Conservation (phyloP, 1,140 invertebrate genomes). For the Akabosia matsudoensis region DNA sequence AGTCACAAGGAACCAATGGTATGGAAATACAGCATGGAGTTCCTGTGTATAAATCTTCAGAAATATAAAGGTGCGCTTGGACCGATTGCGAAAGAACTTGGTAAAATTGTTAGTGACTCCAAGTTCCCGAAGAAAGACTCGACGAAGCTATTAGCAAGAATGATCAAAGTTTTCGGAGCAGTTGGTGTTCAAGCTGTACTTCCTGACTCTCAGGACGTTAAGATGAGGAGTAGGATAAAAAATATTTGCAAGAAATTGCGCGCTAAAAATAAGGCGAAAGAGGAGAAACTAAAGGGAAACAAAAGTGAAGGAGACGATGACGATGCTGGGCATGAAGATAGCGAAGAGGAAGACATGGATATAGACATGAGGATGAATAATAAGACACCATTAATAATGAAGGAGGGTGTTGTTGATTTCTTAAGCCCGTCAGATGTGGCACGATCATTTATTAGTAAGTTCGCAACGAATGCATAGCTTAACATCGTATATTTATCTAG, state of each 20-base stretch:
- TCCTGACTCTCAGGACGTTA: conserved; percentile 35
- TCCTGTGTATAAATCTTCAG: conserved; percentile 39
- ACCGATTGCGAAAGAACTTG: conserved; percentile 32
- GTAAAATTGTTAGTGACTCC: background rate
- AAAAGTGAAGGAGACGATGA: conserved; percentile 21
- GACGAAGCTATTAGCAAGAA: conserved; percentile 40
- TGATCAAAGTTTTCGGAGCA: conserved; percentile 44
- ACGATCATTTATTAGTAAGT: conserved; percentile 43
- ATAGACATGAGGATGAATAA: conserved; percentile 2
- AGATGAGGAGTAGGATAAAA: conserved; percentile 39
- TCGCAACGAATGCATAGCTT: background rate
- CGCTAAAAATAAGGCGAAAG: conserved; percentile 21
- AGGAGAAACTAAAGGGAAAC: conserved; percentile 26
- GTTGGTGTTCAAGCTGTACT: conserved; percentile 42
- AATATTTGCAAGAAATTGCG: conserved; percentile 42
- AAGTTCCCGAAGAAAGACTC: conserved; percentile 39
- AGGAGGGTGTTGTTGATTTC: conserved; percentile 46
- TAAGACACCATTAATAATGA: conserved; percentile 37
- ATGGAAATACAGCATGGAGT: conserved; percentile 35
- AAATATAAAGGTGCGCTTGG: conserved; percentile 42
- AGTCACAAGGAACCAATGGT: background rate
- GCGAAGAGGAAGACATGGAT: conserved; percentile 28
- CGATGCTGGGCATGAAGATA: background rate
- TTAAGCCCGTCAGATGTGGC: conserved; percentile 39
- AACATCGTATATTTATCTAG: conserved; percentile 19